Conservation (phyloP, 2,888 invertebrate species). For the Melanchra persicariae region DNA sequence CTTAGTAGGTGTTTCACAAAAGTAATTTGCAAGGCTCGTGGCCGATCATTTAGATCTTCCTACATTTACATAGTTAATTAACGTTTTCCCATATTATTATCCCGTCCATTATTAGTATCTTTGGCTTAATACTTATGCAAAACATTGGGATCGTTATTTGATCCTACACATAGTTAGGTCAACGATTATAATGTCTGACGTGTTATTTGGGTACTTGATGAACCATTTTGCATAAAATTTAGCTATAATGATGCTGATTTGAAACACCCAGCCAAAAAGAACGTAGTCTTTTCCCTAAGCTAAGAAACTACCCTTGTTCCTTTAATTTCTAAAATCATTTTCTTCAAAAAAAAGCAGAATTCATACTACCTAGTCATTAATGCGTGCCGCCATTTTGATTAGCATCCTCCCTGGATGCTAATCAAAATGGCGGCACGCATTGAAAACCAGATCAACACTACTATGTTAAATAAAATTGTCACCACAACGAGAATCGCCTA, state of each 20-base stretch:
- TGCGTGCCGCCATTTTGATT: too few relatives aligned
- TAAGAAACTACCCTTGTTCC: too few relatives aligned
- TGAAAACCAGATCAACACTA: slow-evolving; percentile 39
- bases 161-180: slow-evolving; percentile 38
- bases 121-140: slow-evolving; percentile 49
- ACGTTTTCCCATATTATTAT: slow-evolving; percentile 77
- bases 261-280: not conserved
- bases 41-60: slow-evolving; percentile 81
- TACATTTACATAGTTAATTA: slow-evolving; percentile 84
- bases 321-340: too few relatives aligned
- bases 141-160: slow-evolving; percentile 47
- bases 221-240: slow-evolving; percentile 25
- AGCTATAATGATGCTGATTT: not conserved
- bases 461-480: slow-evolving; percentile 56
- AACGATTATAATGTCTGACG: slow-evolving; percentile 40
- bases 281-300: too few relatives aligned
- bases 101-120: slow-evolving; percentile 61
- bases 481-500: slow-evolving; percentile 47
- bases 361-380: slow-evolving; percentile 8
- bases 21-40: slow-evolving; percentile 83
- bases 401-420: too few relatives aligned
- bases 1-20: slow-evolving; percentile 83
- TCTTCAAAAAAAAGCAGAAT: not conserved
- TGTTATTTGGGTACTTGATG: slow-evolving; percentile 44
- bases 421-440: slow-evolving; percentile 35